Base-by-base conservation (phyloP, 1,140 invertebrate genomes). In the Brachystomella parvula region DNA sequence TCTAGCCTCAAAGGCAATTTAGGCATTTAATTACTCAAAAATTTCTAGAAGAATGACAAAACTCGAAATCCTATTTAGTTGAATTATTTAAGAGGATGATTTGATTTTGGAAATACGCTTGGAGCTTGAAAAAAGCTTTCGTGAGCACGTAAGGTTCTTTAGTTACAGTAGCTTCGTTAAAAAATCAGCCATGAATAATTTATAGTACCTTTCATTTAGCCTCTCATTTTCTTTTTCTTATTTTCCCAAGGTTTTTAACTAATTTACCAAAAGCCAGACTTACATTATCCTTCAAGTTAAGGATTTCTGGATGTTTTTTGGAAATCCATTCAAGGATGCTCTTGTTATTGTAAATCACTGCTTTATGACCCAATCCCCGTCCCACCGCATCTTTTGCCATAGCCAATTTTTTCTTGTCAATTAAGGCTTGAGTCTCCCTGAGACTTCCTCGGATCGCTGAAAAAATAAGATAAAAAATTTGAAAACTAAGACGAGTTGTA, bases 281-380 rank as follows among this genome's bases (percentile, higher is more conserved):
- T 76, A 91, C 89, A 71, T 85, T 85, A 76, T 94, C 90, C 71
- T 83, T 87, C 66, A 87, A 80, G 56, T 86, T 82, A n/a, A 88
- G 81, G 0, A 85, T 83, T 47, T 83, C 80, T 0, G 89, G 89
- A 79, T 86, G 91, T 75, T 86, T 85, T 29, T 84, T 79, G 2
- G 89, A 80, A 0, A 94, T 79, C 80, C 85, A 93, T 63, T 85
- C 80, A 2, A 87, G 81, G 44, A 92, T 86, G 47, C 88, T 83
- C 61, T 78, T 82, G 73, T 86, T 84, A 75, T 87, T 86, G 76
- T 89, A 84, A 69, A 86, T 86, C 9, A 92, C 83, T 0, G 88
- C 86, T 77, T 92, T 89, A 77, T 92, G 88, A 35, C 91, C 75
- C 31, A 92, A 77, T 6, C 87, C 86, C 31, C 85, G 83, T 2